These are phyloP conservation scores for Trypoxylon attenuatum DNA, from an alignment of 2,888 invertebrate species.

Conservation along the genomic window DNA sequence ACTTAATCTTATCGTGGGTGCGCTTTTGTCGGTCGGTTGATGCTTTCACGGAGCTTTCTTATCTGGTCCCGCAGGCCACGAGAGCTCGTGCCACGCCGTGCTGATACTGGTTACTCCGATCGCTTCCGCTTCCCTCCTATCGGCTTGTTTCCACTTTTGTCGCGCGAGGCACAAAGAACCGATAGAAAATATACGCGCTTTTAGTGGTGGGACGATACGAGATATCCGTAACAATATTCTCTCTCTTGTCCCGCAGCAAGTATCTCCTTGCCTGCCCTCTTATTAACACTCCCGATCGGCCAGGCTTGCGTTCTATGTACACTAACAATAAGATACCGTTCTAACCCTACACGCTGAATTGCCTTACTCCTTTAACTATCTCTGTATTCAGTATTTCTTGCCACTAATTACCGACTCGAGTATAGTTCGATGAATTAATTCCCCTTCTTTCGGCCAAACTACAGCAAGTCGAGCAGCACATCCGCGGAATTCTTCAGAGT, in stretches of 20 bases:
- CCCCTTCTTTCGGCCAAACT: background rate
- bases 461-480: too few species aligned
- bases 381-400: background rate
- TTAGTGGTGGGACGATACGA: constrained; percentile 35
- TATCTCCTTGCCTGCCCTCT: constrained; percentile 13
- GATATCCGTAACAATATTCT: constrained; percentile 43
- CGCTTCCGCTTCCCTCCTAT: constrained; percentile 34
- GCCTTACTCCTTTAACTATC: background rate
- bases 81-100: too few species aligned
- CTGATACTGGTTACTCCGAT: constrained; percentile 10
- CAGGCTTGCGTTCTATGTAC: background rate
- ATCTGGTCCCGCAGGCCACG: constrained; percentile 28
- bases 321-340: background rate
- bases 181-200: constrained; percentile 27
- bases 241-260: constrained; percentile 21
- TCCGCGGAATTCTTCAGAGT: too few species aligned
- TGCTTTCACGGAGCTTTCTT: constrained; percentile 52
- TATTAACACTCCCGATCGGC: constrained; percentile 28
- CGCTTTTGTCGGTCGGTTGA: constrained; percentile 53
- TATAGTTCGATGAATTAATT: background rate
- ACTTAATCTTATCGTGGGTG: constrained; percentile 53
- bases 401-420: background rate
- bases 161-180: constrained; percentile 26
- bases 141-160: constrained; percentile 52
- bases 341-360: background rate